Evolutionary conservation across 2,113 vertebrate genomes (phyloP).

Genomic region (Lepus timidus): DNA sequence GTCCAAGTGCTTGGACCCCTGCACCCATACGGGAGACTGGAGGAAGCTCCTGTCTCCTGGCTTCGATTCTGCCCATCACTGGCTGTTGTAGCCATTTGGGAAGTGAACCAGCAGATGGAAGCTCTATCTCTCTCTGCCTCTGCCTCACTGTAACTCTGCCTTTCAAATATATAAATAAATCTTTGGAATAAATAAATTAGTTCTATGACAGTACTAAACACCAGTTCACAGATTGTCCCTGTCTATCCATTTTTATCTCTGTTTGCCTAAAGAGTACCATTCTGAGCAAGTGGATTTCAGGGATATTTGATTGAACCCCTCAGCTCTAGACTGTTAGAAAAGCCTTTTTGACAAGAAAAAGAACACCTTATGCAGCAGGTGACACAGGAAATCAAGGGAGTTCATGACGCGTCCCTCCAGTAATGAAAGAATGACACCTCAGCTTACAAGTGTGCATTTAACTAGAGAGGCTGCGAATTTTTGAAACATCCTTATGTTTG

Average conservation of each 20-base stretch:
- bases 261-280: not conserved
- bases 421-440: not conserved
- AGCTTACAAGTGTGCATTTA: not conserved
- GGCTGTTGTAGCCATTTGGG: too few species aligned
- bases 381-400: not conserved
- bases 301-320: not conserved
- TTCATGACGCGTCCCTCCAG: rapidly evolving
- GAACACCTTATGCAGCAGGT: not conserved
- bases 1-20: too few species aligned
- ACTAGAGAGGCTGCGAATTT: not conserved
- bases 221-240: too few species aligned
- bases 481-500: not conserved
- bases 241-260: not conserved
- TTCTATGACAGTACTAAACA: not conserved
- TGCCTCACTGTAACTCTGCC: too few species aligned
- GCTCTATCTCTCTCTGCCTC: too few species aligned
- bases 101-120: too few species aligned
- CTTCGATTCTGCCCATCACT: too few species aligned
- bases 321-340: not conserved
- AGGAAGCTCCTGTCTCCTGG: too few species aligned
- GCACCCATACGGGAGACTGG: too few species aligned
- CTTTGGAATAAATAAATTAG: not conserved
- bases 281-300: not conserved
- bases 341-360: not conserved
- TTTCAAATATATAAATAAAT: too few species aligned